phyloP scores from a whole-genome alignment of 2,797 vertebrate genomes.

The Amblyraja radiata region DNA sequence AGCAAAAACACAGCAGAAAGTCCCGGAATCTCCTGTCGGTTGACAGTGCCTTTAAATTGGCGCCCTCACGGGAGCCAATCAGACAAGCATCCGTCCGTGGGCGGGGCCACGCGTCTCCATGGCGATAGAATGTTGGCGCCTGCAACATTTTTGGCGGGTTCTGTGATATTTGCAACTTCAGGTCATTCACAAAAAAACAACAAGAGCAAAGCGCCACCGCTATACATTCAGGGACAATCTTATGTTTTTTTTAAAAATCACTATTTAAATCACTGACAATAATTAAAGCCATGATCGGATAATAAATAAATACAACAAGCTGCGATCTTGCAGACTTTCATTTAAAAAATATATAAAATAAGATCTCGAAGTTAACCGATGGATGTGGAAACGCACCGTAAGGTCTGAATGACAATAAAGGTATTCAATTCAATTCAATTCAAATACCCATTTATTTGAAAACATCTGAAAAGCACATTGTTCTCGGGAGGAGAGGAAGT shows the following conservation, averaged over 20 bases:
- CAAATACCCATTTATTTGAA: too few species aligned
- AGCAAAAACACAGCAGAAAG: neutral
- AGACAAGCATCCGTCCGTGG: neutral
- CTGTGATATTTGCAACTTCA: neutral
- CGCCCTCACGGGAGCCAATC: neutral
- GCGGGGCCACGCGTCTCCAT: conserved; percentile 3
- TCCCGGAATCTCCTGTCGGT: neutral
- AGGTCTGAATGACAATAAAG: too few species aligned
- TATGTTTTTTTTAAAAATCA: neutral
- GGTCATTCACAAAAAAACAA: neutral
- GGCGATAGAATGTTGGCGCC: conserved; percentile 16
- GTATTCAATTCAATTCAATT: too few species aligned
- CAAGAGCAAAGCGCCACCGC: neutral
- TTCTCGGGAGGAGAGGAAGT: neutral
- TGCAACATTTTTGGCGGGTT: conserved; percentile 31
- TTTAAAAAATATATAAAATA: neutral
- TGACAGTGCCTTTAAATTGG: neutral
- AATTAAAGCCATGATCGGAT: too few species aligned
- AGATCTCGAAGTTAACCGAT: neutral
- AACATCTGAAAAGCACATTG: neutral
- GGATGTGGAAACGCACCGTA: neutral
- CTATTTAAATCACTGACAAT: neutral
- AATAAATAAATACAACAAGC: too few species aligned
- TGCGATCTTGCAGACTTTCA: too few species aligned
- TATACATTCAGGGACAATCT: neutral